Conservation (phyloP, 2,113 vertebrate genomes). For the Neogobius melanostomus region DNA sequence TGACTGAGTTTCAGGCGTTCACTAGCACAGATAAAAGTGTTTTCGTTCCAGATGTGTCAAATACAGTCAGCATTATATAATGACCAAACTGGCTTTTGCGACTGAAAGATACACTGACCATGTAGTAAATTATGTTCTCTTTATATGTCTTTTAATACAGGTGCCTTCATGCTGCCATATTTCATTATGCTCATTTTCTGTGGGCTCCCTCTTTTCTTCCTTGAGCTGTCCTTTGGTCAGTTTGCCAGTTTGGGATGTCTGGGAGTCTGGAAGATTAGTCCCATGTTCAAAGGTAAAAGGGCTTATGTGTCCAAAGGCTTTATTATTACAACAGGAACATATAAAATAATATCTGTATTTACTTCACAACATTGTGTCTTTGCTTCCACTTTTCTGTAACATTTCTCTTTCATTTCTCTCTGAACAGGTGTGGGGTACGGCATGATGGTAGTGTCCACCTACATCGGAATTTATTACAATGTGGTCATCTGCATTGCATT, state of each 20-base stretch:
- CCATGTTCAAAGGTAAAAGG: slow-evolving; percentile 96
- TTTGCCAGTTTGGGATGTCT: slow-evolving; percentile 96
- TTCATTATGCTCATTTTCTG: slow-evolving; percentile 99
- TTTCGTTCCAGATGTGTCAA: too few relatives aligned
- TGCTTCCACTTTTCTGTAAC: background rate
- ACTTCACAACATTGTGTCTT: too few relatives aligned
- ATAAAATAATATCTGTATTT: background rate
- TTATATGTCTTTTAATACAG: slow-evolving; percentile 60
- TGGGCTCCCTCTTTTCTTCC: slow-evolving; percentile 96
- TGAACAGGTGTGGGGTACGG: slow-evolving; percentile 92
- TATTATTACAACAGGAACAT: too few relatives aligned
- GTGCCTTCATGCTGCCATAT: slow-evolving; percentile 98
- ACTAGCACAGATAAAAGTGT: too few relatives aligned
- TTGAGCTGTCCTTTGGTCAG: slow-evolving; percentile 97
- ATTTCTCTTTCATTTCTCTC: background rate
- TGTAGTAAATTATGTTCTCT: background rate
- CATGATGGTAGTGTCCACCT: slow-evolving; percentile 99
- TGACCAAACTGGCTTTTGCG: background rate
- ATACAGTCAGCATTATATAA: too few relatives aligned
- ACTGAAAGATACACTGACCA: too few relatives aligned
- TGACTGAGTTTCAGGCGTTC: too few relatives aligned
- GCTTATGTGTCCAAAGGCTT: background rate
- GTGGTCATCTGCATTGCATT: slow-evolving; percentile 98
- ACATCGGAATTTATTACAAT: slow-evolving; percentile 99
- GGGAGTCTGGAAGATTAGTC: slow-evolving; percentile 96